These are phyloP conservation scores for Polymixis lichenea DNA, from an alignment of 2,888 invertebrate genomes.

Conservation along the genomic window DNA sequence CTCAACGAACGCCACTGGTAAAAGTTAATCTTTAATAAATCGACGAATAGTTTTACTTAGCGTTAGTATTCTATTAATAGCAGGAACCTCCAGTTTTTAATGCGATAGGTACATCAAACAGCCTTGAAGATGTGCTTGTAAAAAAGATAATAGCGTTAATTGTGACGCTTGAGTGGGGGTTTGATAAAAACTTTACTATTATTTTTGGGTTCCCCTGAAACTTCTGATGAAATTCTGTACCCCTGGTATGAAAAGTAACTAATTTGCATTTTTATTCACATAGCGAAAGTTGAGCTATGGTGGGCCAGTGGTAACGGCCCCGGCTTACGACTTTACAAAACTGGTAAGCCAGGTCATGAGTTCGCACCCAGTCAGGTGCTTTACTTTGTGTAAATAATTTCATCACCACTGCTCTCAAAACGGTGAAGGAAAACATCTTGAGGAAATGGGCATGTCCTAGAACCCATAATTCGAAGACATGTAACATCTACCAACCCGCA, in stretches of 20 bases:
- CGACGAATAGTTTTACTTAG: background rate
- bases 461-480: too few relatives aligned
- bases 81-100: slow-evolving; percentile 35
- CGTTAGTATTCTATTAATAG: slow-evolving; percentile 44
- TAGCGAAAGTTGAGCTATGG: background rate
- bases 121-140: slow-evolving; percentile 49
- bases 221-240: background rate
- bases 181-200: slow-evolving; percentile 39
- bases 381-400: too few relatives aligned
- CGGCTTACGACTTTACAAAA: too few relatives aligned
- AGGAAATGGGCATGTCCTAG: too few relatives aligned
- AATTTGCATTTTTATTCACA: background rate
- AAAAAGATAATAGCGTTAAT: slow-evolving; percentile 49
- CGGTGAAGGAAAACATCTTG: too few relatives aligned
- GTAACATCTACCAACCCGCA: too few relatives aligned
- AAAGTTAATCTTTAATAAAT: too few relatives aligned
- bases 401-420: too few relatives aligned
- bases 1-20: too few relatives aligned
- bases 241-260: background rate
- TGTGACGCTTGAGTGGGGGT: slow-evolving; percentile 33
- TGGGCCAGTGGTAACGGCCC: too few relatives aligned
- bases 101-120: slow-evolving; percentile 34
- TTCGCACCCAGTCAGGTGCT: too few relatives aligned
- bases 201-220: slow-evolving; percentile 1
- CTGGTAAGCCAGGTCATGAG: too few relatives aligned